These are phyloP conservation scores for Nesogale talazaci DNA, from an alignment of 2,113 vertebrate species.

Conservation along the genomic window DNA sequence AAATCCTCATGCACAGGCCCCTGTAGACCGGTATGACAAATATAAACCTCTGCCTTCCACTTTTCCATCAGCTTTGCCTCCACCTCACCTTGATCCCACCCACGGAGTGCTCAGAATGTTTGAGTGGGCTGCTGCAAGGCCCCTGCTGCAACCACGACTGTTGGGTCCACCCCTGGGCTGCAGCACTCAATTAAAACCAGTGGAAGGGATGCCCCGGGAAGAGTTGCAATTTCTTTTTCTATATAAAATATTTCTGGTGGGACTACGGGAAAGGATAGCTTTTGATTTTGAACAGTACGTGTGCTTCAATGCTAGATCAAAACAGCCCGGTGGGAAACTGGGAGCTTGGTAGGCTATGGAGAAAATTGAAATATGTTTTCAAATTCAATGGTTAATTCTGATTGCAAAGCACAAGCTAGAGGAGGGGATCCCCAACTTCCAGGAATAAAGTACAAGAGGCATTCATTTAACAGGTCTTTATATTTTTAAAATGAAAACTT, in stretches of 20 bases:
- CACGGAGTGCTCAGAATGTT: slow-evolving; percentile 64
- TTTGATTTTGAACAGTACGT: slow-evolving; percentile 70
- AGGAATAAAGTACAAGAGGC: slow-evolving; percentile 52
- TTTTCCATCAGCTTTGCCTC: slow-evolving; percentile 62
- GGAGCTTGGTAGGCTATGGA: neutral
- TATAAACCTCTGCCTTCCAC: slow-evolving; percentile 55
- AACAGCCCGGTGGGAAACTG: slow-evolving; percentile 34
- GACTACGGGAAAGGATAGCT: slow-evolving; percentile 62
- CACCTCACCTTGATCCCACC: slow-evolving; percentile 64
- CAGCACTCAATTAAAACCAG: slow-evolving; percentile 77
- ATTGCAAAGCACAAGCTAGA: slow-evolving; percentile 43
- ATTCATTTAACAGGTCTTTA: slow-evolving; percentile 39
- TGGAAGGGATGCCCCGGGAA: slow-evolving; percentile 62
- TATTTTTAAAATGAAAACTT: slow-evolving; percentile 63
- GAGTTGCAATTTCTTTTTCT: neutral
- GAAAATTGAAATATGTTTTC: slow-evolving; percentile 68
- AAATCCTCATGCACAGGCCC: slow-evolving; percentile 65
- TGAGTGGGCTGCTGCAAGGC: slow-evolving; percentile 36
- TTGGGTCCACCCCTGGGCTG: slow-evolving; percentile 48
- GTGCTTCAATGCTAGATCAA: slow-evolving; percentile 67
- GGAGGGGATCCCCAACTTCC: slow-evolving; percentile 29
- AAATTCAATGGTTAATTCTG: slow-evolving; percentile 70
- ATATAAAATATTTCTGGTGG: slow-evolving; percentile 72
- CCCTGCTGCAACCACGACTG: slow-evolving; percentile 1
- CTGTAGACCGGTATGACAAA: slow-evolving; percentile 65